A percentile compares a stretch with the other conserved stretches of the same genome.
phyloP scores from a whole-genome alignment of 2,113 vertebrate genomes.

The Hippocampus comes region DNA sequence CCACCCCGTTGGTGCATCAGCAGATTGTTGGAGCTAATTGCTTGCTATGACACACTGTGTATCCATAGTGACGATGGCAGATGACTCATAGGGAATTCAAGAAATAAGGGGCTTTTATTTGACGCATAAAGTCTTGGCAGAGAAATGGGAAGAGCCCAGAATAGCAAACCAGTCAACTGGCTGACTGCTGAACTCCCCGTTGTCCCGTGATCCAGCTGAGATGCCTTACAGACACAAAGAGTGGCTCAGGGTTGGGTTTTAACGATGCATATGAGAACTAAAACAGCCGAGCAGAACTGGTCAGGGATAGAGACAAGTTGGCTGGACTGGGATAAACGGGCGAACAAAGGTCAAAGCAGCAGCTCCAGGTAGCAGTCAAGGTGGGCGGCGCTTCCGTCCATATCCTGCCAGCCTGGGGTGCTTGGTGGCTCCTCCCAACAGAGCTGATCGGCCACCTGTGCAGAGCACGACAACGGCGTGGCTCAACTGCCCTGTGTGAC shows the following conservation, averaged over 20 bases:
- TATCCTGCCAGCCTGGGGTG: constrained; percentile 21
- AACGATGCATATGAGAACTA: constrained; percentile 8
- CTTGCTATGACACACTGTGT: constrained; percentile 52
- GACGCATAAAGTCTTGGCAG: constrained; percentile 30
- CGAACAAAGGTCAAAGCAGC: constrained; percentile 15
- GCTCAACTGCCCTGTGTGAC: constrained; percentile 40
- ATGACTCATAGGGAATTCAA: constrained; percentile 20
- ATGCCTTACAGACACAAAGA: constrained; percentile 67
- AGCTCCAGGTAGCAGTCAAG: constrained; percentile 25
- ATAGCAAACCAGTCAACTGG: constrained; percentile 21
- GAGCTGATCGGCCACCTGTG: constrained; percentile 23
- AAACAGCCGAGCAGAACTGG: constrained; percentile 29
- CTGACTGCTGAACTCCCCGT: constrained; percentile 34
- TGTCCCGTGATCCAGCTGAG: constrained; percentile 50
- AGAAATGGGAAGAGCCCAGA: constrained; percentile 25
- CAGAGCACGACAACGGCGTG: constrained; percentile 23
- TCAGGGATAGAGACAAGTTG: constrained; percentile 23
- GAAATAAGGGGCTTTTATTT: constrained; percentile 37
- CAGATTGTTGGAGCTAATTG: constrained; percentile 45
- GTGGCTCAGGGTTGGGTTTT: background rate
- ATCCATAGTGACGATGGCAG: constrained; percentile 37
- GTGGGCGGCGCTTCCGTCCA: constrained; percentile 16
- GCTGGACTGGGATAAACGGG: constrained; percentile 31
- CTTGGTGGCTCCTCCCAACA: constrained; percentile 38
- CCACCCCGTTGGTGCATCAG: constrained; percentile 35